Conservation (phyloP, 1,140 invertebrate genomes). For the Drosophila rhopaloa region DNA sequence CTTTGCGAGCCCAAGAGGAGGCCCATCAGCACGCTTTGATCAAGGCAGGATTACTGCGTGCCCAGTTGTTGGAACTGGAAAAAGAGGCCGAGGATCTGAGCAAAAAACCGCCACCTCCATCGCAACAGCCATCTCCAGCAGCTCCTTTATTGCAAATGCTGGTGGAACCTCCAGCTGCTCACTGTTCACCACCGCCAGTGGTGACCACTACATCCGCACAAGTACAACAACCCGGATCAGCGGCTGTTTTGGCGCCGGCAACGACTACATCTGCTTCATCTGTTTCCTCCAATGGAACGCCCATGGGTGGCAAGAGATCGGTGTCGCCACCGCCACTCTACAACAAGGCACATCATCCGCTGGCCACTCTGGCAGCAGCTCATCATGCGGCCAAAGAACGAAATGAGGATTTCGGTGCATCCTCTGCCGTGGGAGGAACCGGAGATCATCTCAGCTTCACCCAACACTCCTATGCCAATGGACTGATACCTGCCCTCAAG, state of each 20-base stretch:
- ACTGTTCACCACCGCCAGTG: conserved; percentile 63
- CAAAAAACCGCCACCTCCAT: conserved; percentile 55
- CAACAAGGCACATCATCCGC: conserved; percentile 80
- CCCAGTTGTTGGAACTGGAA: conserved; percentile 64
- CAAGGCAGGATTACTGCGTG: conserved; percentile 63
- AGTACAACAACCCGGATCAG: conserved; percentile 35
- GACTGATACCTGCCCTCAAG: conserved; percentile 77
- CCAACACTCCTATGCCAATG: conserved; percentile 80
- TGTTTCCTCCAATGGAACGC: conserved; percentile 35
- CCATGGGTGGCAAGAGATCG: conserved; percentile 63
- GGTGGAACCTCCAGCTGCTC: conserved; percentile 43
- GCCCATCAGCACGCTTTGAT: conserved; percentile 67
- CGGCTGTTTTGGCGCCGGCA: conserved; percentile 60
- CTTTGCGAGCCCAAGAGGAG: conserved; percentile 61
- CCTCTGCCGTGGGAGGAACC: conserved; percentile 1
- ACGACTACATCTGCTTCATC: conserved; percentile 65
- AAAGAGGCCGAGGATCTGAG: conserved; percentile 79
- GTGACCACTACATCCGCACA: conserved; percentile 59
- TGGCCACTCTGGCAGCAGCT: conserved; percentile 46
- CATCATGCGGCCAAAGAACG: conserved; percentile 57
- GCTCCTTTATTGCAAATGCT: conserved; percentile 18
- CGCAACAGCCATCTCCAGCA: conserved; percentile 8
- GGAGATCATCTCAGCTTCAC: conserved; percentile 76
- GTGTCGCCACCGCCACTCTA: conserved; percentile 78
- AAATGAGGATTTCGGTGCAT: conserved; percentile 49